Conservation (phyloP, 2,113 vertebrate species). For the Paedocypris sp. region DNA sequence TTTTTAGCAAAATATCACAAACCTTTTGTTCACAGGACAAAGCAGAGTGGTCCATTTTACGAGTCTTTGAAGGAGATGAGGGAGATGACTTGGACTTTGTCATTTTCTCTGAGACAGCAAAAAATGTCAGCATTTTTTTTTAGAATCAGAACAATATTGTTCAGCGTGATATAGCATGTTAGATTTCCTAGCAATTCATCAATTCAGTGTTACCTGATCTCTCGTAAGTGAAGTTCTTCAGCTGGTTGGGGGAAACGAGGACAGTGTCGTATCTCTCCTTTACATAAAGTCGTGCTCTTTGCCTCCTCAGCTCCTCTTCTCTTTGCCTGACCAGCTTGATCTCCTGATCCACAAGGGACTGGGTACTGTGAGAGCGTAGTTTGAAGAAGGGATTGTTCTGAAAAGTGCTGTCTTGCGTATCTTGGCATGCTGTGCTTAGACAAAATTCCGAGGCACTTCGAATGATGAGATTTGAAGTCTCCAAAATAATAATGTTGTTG, state of each 20-base stretch:
- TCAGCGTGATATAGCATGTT: too few relatives aligned
- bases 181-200: not conserved
- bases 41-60: slow-evolving; percentile 60
- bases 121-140: too few relatives aligned
- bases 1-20: slow-evolving; percentile 11
- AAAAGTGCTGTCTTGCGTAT: slow-evolving; percentile 58
- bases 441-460: slow-evolving; percentile 63
- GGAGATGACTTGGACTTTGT: slow-evolving; percentile 63
- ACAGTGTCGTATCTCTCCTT: slow-evolving; percentile 46
- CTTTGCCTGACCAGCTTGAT: slow-evolving; percentile 61
- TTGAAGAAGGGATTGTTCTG: slow-evolving; percentile 70
- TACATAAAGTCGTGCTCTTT: slow-evolving; percentile 54
- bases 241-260: slow-evolving; percentile 44
- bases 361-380: slow-evolving; percentile 60
- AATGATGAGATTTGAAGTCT: slow-evolving; percentile 62
- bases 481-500: slow-evolving; percentile 56
- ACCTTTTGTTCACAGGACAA: slow-evolving; percentile 64
- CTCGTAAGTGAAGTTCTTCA: slow-evolving; percentile 55
- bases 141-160: too few relatives aligned
- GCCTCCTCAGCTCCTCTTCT: slow-evolving; percentile 63
- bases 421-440: slow-evolving; percentile 52
- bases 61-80: slow-evolving; percentile 61
- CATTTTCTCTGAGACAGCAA: too few relatives aligned
- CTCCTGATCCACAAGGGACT: slow-evolving; percentile 66
- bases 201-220: slow-evolving; percentile 47